Conservation (phyloP, 2,113 vertebrate species). For the Elephantulus edwardii region DNA sequence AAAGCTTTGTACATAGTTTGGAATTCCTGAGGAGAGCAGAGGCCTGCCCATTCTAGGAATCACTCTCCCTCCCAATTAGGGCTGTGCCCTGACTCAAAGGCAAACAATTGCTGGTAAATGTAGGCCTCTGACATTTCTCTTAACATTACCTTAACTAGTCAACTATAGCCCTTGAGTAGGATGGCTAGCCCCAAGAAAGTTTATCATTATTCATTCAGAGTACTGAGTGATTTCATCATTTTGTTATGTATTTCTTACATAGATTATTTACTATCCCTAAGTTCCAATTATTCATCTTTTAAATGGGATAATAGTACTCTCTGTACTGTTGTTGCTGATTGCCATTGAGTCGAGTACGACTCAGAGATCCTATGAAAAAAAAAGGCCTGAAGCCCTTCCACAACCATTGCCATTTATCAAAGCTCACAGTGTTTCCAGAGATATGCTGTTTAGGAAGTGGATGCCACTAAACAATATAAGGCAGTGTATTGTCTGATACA, state of each 20-base stretch:
- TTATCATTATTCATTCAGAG: not conserved
- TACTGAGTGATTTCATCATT: not conserved
- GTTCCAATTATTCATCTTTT: not conserved
- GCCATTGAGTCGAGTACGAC: too few relatives aligned
- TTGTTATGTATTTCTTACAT: not conserved
- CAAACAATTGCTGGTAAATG: slow-evolving; percentile 10
- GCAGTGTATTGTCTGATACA: not conserved
- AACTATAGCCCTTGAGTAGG: not conserved
- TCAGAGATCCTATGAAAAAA: too few relatives aligned
- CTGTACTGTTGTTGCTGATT: too few relatives aligned
- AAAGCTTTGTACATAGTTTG: slow-evolving; percentile 27
- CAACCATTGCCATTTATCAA: too few relatives aligned
- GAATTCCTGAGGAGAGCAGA: slow-evolving; percentile 32
- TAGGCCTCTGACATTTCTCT: not conserved
- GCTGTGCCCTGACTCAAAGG: not conserved
- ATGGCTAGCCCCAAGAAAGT: not conserved
- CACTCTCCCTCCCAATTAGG: not conserved
- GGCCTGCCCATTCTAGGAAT: not conserved
- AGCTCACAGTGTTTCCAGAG: too few relatives aligned
- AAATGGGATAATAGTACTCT: not conserved
- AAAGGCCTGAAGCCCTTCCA: too few relatives aligned
- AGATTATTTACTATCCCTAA: slow-evolving; percentile 6
- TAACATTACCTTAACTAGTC: not conserved
- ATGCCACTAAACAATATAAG: not conserved
- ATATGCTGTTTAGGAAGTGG: too few relatives aligned